Conservation (phyloP, 2,797 vertebrate genomes). For the Botia kubotai region DNA sequence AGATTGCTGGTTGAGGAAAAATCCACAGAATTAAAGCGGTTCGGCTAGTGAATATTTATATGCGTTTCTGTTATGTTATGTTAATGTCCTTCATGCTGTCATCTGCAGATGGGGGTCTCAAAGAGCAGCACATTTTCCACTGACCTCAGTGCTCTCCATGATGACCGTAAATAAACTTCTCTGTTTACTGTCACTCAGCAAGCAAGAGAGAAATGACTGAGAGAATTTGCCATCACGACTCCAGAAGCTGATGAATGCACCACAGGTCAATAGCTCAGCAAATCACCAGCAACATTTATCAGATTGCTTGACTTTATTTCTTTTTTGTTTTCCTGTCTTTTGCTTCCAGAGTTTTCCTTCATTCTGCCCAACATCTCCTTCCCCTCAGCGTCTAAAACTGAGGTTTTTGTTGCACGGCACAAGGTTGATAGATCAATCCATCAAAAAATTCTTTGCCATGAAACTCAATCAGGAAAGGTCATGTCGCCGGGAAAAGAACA, state of each 20-base stretch:
- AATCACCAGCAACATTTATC: conserved; percentile 65
- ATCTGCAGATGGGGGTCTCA: not conserved
- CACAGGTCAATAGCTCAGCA: conserved; percentile 66
- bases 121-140: not conserved
- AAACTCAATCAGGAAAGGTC: conserved; percentile 99
- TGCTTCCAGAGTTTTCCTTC: conserved; percentile 60
- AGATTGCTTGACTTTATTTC: conserved; percentile 69
- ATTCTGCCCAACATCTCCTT: conserved; percentile 46
- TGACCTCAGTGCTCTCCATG: not conserved
- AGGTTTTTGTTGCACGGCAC: conserved; percentile 97
- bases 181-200: conserved; percentile 71
- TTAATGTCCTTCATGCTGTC: not conserved
- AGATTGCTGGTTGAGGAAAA: not conserved
- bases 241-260: conserved; percentile 59
- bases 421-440: conserved; percentile 99
- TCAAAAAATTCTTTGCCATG: conserved; percentile 99
- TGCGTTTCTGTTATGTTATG: not conserved
- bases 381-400: conserved; percentile 81
- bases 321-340: conserved; percentile 68
- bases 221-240: conserved; percentile 70
- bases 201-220: conserved; percentile 67
- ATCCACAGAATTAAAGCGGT: too few species aligned
- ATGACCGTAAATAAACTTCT: conserved; percentile 70
- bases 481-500: conserved; percentile 99
- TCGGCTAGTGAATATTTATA: too few species aligned